Conservation (phyloP, 2,113 vertebrate genomes). For the Albula goreensis region DNA sequence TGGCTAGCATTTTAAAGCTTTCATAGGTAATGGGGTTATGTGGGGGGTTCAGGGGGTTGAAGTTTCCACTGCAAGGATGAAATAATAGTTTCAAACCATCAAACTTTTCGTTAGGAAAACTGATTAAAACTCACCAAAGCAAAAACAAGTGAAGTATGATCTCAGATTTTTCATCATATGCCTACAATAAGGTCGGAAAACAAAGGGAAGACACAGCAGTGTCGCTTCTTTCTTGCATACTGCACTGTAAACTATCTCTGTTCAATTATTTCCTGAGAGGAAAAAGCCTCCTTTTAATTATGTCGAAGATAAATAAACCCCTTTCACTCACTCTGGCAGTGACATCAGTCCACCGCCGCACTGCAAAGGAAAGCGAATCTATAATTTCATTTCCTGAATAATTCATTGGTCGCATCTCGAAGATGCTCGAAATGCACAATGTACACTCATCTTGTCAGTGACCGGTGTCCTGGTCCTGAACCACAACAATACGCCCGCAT, state of each 20-base stretch:
- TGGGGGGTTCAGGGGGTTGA: too few species aligned
- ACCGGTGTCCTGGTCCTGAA: slow-evolving; percentile 28
- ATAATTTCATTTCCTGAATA: slow-evolving; percentile 42
- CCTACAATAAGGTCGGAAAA: background rate
- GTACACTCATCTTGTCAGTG: slow-evolving; percentile 25
- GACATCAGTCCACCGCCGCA: background rate
- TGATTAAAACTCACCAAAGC: background rate
- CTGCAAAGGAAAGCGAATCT: slow-evolving; percentile 23
- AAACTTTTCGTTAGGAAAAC: too few species aligned
- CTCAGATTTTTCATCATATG: background rate
- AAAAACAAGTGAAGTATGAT: background rate
- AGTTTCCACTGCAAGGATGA: background rate
- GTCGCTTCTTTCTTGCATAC: too few species aligned
- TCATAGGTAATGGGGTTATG: too few species aligned
- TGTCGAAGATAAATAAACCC: background rate
- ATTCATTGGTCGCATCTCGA: slow-evolving; percentile 39
- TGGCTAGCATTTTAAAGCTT: too few species aligned
- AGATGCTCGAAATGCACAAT: slow-evolving; percentile 41
- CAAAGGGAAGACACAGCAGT: background rate
- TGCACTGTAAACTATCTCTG: background rate
- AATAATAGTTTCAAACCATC: background rate
- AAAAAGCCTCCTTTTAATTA: slow-evolving; percentile 12
- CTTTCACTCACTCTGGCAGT: slow-evolving; percentile 1
- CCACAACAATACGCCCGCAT: slow-evolving; percentile 40
- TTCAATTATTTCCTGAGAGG: background rate